Conservation (phyloP, 2,113 vertebrate genomes). For the Toxostoma redivivum region DNA sequence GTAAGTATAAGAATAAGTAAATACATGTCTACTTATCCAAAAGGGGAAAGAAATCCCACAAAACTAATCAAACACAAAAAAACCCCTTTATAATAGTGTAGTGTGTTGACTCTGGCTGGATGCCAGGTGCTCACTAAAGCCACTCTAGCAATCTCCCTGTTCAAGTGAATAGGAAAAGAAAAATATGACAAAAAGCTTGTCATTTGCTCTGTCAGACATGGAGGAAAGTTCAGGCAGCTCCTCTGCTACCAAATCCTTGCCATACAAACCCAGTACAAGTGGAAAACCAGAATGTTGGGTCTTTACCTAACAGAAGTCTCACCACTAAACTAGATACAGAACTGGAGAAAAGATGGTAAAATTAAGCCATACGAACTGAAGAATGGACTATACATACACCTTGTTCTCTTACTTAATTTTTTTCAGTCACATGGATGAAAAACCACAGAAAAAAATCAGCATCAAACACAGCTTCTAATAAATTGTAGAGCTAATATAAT, state of each 20-base stretch:
- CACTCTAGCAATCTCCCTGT: neutral
- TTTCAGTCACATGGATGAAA: neutral
- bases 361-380: neutral
- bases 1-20: neutral
- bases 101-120: neutral
- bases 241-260: neutral
- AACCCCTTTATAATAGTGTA: neutral
- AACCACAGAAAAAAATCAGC: neutral
- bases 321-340: neutral
- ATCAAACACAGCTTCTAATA: neutral
- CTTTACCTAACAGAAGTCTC: neutral
- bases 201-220: neutral
- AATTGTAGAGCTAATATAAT: neutral
- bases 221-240: neutral
- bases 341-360: neutral
- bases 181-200: neutral
- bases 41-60: neutral
- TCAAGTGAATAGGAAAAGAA: neutral
- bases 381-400: neutral
- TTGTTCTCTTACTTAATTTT: neutral
- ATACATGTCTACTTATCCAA: neutral
- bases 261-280: neutral
- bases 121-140: neutral
- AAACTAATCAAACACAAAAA: neutral
- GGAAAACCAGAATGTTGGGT: neutral